Conservation (phyloP, 2,797 vertebrate genomes). For the Ctenosaura bakeri region DNA sequence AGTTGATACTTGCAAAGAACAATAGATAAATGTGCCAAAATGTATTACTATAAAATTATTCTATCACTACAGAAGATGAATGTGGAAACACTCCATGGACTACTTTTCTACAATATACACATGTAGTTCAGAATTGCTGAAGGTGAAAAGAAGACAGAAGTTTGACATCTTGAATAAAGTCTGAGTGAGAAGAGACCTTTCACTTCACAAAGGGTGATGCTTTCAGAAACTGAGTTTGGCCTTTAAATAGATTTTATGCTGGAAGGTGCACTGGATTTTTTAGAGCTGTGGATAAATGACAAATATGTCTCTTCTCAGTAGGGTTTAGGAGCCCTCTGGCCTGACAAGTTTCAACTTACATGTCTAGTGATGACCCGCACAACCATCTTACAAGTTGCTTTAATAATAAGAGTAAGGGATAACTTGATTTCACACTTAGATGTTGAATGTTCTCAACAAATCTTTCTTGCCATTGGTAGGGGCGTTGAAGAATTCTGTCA, state of each 20-base stretch:
- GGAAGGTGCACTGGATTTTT: no score
- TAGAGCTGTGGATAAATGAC: neutral
- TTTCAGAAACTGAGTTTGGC: conserved; percentile 6
- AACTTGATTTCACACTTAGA: neutral
- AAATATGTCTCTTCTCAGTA: neutral
- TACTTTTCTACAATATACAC: neutral
- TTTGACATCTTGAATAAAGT: neutral
- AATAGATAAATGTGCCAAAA: neutral
- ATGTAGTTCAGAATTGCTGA: neutral
- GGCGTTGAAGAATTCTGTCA: neutral
- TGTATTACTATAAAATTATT: neutral
- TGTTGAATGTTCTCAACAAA: neutral
- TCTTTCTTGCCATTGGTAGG: neutral
- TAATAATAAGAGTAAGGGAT: neutral
- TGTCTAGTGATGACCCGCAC: neutral
- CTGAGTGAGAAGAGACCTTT: neutral
- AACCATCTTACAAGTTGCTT: neutral
- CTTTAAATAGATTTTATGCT: conserved; percentile 7
- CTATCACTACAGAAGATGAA: neutral
- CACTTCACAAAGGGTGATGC: neutral
- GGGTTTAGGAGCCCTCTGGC: neutral
- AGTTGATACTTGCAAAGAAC: neutral
- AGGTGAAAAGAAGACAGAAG: neutral
- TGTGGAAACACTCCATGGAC: neutral
- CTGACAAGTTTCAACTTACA: neutral